Evolutionary conservation across 2,888 invertebrate genomes (phyloP).

Genomic region (Pyralis farinalis): DNA sequence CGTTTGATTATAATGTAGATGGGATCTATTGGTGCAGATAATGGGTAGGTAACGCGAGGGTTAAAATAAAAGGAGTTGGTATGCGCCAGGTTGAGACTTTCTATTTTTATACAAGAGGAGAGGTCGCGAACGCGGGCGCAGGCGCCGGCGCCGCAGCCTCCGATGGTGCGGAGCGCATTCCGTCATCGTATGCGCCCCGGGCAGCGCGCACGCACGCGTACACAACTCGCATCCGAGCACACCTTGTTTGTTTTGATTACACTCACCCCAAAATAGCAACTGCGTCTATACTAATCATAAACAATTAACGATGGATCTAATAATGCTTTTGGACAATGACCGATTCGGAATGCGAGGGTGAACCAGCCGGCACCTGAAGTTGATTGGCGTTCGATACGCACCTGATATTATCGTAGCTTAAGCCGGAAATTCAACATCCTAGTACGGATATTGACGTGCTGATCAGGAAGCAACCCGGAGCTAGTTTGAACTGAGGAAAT

Average conservation of each 20-base stretch:
- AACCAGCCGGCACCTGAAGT: conserved; percentile 45
- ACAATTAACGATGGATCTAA: conserved; percentile 18
- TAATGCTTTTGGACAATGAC: conserved; percentile 56
- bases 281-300: conserved; percentile 8
- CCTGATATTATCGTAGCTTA: conserved; percentile 38
- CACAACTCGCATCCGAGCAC: conserved; percentile 29
- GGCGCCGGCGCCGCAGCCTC: conserved; percentile 65
- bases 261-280: conserved; percentile 11
- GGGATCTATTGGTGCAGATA: conserved; percentile 55
- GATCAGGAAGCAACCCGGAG: conserved; percentile 46
- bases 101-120: conserved; percentile 76
- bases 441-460: conserved; percentile 34
- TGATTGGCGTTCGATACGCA: conserved; percentile 55
- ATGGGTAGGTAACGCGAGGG: conserved; percentile 57
- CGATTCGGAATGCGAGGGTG: conserved; percentile 60
- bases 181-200: conserved; percentile 67
- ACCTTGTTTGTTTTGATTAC: conserved; percentile 48
- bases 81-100: conserved; percentile 69
- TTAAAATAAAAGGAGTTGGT: conserved; percentile 70
- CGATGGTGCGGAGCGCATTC: conserved; percentile 65
- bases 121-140: conserved; percentile 60
- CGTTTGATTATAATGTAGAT: conserved; percentile 37
- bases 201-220: conserved; percentile 62
- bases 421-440: conserved; percentile 40
- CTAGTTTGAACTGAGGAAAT: conserved; percentile 53